Base-by-base conservation (phyloP, 2,888 invertebrate genomes). In the Pachliopta kotzebuea region DNA sequence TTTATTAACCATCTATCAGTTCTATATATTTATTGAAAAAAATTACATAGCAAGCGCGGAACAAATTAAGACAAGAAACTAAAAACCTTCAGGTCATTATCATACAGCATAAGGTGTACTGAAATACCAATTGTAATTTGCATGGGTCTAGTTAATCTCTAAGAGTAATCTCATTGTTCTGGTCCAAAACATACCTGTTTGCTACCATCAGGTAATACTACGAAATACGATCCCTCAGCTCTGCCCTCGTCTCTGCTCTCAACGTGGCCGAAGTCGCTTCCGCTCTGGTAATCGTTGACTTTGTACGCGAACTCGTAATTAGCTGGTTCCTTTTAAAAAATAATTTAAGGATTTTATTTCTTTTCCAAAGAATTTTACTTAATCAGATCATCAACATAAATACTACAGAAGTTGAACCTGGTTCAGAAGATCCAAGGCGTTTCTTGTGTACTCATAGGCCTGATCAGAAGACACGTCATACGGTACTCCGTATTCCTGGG, bases 301-400 rank as follows among this genome's bases (percentile, higher is more conserved):
- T 94, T 94, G 80, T 95, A 95, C 37, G 93, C 87, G 76, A 94
- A 95, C 74, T 94, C 94, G 77, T 94, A 95, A 81, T 93, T 94
- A 8, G 94, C 94, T 68, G 94, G 94, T 67, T 94, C 94, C 92
- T 94, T 74, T 49, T 20, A 20, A 49, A 31, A 31, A 8, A 31
- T 8, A 31, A 8, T 11, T 8, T 8, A 31, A 26, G 6, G 26
- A 26, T 26, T 26, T 26, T 26, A 26, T 26, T 26, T 26, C 26
- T 26, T 26, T 26, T 26, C 6, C 26, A 26, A 14, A 37, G 11
- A 2, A 11, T 37, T 37, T 37, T 14, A 11, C 14, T 3, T 37
- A 11, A 11, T 14, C 37, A 37, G 4, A 11, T 37, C 1, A 37
- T 14, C 37, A 37, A 14, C 37, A 11, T 37, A 37, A 37, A 37